These are phyloP conservation scores for Leptinotarsa defecta DNA, from an alignment of 1,140 invertebrate species.

Conservation along the genomic window DNA sequence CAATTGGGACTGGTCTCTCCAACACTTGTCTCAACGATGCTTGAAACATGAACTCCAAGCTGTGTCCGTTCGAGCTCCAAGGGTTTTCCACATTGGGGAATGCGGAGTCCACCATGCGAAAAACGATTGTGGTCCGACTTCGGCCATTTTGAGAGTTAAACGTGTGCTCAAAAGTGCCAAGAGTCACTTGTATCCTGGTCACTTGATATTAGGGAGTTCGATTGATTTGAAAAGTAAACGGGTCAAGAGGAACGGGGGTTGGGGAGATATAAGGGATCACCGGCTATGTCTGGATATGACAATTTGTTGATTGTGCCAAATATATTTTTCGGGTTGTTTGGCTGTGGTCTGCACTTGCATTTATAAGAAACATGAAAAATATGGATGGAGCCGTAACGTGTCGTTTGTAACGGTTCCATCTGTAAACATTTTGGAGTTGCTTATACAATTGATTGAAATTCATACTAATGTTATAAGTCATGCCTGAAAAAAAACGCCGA, in stretches of 20 bases:
- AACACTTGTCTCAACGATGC: slow-evolving; percentile 89
- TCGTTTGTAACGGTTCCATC: too few relatives aligned
- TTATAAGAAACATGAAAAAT: too few relatives aligned
- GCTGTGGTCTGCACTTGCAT: too few relatives aligned
- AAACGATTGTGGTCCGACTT: slow-evolving; percentile 86
- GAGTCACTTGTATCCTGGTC: slow-evolving; percentile 83
- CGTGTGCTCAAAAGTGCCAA: slow-evolving; percentile 75
- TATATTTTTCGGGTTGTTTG: too few relatives aligned
- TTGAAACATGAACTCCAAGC: slow-evolving; percentile 79
- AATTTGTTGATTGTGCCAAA: slow-evolving; percentile 29
- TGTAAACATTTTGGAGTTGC: too few relatives aligned
- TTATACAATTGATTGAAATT: too few relatives aligned
- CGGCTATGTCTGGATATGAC: slow-evolving; percentile 57
- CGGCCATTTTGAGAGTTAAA: slow-evolving; percentile 84
- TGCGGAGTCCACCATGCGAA: slow-evolving; percentile 97
- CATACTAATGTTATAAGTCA: too few relatives aligned
- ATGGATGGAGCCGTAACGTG: too few relatives aligned
- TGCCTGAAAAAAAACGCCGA: too few relatives aligned
- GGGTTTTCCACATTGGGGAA: slow-evolving; percentile 98
- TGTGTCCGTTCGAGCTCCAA: slow-evolving; percentile 85
- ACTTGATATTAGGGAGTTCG: slow-evolving; percentile 72
- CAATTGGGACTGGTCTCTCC: slow-evolving; percentile 98
- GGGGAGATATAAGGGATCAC: slow-evolving; percentile 77
- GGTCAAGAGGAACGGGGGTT: slow-evolving; percentile 94
- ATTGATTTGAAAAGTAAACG: slow-evolving; percentile 78